Base-by-base conservation (phyloP, 2,113 vertebrate genomes). In the Odobenus rosmarus region DNA sequence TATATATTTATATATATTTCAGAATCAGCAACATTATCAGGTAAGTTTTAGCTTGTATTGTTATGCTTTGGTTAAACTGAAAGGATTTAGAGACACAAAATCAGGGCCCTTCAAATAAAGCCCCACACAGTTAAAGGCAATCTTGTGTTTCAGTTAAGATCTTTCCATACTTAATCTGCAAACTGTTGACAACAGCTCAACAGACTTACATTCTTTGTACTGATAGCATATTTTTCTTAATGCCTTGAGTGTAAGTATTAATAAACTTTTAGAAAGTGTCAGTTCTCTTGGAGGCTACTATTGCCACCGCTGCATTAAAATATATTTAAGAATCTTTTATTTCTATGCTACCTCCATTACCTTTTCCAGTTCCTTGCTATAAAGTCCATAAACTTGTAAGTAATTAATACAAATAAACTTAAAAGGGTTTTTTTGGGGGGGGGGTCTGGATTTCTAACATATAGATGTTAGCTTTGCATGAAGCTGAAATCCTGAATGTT, bases 361-460 rank as follows among this genome's bases (percentile, higher is more conserved):
- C 1, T 83, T 89, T 72, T 59, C 39, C 57, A 76, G 23, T 90
- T 89, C 61, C 55, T 91, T 96, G 36, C 51, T 92, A 61, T 90
- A 36, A 59, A 97, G 3, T 53, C 77, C 19, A 46, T 72, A 83
- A 13, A 0, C n/a, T 81, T 76, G 1, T 74, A 39, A 76, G 62
- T 46, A 88, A 82, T 16, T 86, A 79, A 79, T 91, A 33, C 31
- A 92, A 23, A 88, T 97, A 87, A 93, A 26, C 61, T 74, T 83
- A 74, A 55, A 49, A 97, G 39, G 28, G 14, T 39, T 95, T 97
- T 90, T 92, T 81, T 96, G 42, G 42, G 42, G 42, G 42, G 42
- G 1, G 57, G 87, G 26, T 97, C 96, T 97, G 93, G n/a, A 57
- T 90, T 96, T 92, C 89, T 84, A 46, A 93, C 15, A 93, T 51